Evolutionary conservation across 53 echinoderm and acorn worm genomes (phyloP), one percentile per base, ranked within the genome.

Genomic region (Apostichopus leukothele): DNA sequence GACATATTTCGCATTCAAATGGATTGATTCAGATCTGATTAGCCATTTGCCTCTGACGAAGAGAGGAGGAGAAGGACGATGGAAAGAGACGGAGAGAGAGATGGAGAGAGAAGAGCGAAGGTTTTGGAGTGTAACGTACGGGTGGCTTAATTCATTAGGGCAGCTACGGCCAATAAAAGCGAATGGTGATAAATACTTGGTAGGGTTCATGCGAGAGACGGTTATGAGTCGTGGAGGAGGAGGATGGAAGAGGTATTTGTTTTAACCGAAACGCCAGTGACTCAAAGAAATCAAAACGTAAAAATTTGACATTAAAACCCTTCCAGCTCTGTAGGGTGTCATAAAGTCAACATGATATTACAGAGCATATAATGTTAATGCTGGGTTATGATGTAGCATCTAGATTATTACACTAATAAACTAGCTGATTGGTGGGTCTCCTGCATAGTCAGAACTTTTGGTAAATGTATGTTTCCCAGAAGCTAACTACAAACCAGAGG

Each of bases 11-110:
- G 79, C 50, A 79, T 79, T 79, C 79, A 79, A 79, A 79, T 79
- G 79, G 79, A 79, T 79, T 79, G 79, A 79, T 79, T 79, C 79
- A 79, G 79, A 79, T 79, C 79, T 79, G 79, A 79, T 79, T 52
- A 79, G 53, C 51, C 79, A n/a, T 27, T 53, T 53, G 53, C n/a
- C 79, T 51, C 79, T 79, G 52, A n/a, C 19, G 18, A 19, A 52
- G 50, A 1, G 18, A 19, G 79, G 51, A 51, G 50, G 51, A 52
- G n/a, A n/a, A 27, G 4, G 18, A 52, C 18, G 51, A 18, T 14
- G 13, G 63, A 63, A 14, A 63, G 63, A 63, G 63, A 63, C 9
- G 14, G 16, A 16, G 63, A 63, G 16, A 63, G 10, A 11, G 39
- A 39, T 39, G 39, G 39, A 39, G 39, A 39, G 39, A 39, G 39